Percentiles rank a stretch among this genome's conserved stretches.
These are phyloP conservation scores for Nesidiocoris tenuis DNA, from an alignment of 2,888 invertebrate genomes.

Conservation along the genomic window DNA sequence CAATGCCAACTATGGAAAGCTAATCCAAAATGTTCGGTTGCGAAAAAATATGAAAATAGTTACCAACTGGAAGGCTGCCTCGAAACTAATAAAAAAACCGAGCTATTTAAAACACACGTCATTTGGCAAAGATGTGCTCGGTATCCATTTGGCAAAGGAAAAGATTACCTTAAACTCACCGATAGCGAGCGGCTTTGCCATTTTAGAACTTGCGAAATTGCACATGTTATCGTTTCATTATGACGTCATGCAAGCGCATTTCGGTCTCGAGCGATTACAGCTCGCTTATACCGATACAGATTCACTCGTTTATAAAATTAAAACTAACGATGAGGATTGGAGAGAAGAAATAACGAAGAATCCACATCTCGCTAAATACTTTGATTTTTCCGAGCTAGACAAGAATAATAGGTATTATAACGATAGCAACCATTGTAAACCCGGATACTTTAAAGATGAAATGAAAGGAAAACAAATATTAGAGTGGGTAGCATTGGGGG, in stretches of 20 bases:
- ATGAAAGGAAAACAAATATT: not conserved
- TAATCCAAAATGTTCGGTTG: conserved; percentile 1
- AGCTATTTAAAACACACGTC: not conserved
- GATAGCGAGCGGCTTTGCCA: not conserved
- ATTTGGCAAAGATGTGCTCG: conserved; percentile 2
- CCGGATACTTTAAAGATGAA: not conserved
- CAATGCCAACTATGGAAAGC: conserved; percentile 6
- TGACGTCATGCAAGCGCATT: conserved; percentile 7
- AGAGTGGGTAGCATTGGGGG: not conserved
- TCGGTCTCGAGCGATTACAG: not conserved
- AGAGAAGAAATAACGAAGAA: conserved; percentile 2
- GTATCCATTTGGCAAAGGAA: not conserved
- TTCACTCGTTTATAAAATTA: conserved; percentile 3
- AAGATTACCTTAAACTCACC: not conserved
- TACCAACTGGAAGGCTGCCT: not conserved
- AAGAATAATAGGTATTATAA: not conserved
- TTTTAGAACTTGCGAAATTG: not conserved
- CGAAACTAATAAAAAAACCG: not conserved
- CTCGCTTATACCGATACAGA: conserved; percentile 8
- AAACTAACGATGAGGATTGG: conserved; percentile 7
- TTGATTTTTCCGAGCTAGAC: conserved; percentile 8
- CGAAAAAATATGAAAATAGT: not conserved
- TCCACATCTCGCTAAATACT: not conserved
- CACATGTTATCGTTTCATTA: conserved; percentile 1
- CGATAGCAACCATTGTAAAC: not conserved